phyloP scores from a whole-genome alignment of 1,140 invertebrate genomes.

The Micrasema longulum region DNA sequence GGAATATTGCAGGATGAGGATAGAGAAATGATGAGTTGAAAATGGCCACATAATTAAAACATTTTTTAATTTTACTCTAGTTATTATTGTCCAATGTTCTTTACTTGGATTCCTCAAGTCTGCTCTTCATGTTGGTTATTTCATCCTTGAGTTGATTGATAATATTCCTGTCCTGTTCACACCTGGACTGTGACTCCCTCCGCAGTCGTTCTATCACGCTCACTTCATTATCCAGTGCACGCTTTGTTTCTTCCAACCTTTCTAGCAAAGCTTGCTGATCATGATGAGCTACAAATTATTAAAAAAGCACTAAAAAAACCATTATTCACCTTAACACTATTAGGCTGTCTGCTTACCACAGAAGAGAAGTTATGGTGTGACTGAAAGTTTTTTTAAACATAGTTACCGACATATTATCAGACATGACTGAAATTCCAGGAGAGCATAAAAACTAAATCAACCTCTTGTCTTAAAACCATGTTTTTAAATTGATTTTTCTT shows the following conservation, averaged over 20 bases:
- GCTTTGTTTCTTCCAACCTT: conserved; percentile 75
- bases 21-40: too few relatives aligned
- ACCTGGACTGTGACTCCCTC: conserved; percentile 74
- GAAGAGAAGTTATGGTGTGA: too few relatives aligned
- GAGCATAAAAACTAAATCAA: too few relatives aligned
- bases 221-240: conserved; percentile 79
- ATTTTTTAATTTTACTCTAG: background rate
- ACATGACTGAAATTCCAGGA: too few relatives aligned
- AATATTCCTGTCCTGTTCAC: conserved; percentile 78
- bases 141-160: conserved; percentile 83
- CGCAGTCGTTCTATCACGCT: conserved; percentile 76
- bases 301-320: too few relatives aligned
- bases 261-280: conserved; percentile 86
- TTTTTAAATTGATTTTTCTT: too few relatives aligned
- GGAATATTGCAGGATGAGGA: too few relatives aligned
- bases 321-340: too few relatives aligned
- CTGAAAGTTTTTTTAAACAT: too few relatives aligned
- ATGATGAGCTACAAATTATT: conserved; percentile 76
- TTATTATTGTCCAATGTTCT: conserved; percentile 28
- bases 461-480: too few relatives aligned
- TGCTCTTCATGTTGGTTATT: conserved; percentile 74
- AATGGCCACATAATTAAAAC: background rate
- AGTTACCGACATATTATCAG: too few relatives aligned
- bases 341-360: too few relatives aligned
- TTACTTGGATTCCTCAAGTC: conserved; percentile 78